Evolutionary conservation across 2,888 invertebrate species (phyloP), one percentile per base, ranked within the genome.

Genomic region (Ichneumoninae sp.): DNA sequence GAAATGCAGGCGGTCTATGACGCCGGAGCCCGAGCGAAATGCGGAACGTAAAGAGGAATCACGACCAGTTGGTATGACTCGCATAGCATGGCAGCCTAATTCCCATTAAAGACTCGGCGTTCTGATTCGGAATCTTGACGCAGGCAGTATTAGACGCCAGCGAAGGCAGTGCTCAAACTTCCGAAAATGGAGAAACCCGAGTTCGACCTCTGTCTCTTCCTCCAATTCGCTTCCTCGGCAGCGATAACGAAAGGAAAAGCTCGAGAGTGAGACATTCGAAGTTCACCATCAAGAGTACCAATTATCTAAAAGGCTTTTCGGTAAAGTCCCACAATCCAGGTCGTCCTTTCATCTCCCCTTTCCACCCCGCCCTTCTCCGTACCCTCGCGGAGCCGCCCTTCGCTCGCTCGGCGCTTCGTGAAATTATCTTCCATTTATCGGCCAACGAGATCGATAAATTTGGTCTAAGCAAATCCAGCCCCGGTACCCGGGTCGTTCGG

Each of bases 291-390:
- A 74, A 65, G 30, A 65, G 81, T 66, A 79, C 81, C 81, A 81
- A 84, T 84, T 84, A 84, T 84, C 84, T 81, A 81, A 81, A 84
- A 81, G 84, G 81, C 81, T 84, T 78, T 75, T 47, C 69, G 26
- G 36, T 65, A 70, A 75, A 81, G 74, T 74, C 78, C 78, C 75
- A 71, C 81, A 57, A 84, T 84, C 78, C 84, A 70, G 81, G 74
- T 81, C 81, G 69, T 75, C 72, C 74, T 78, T 84, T 47, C 78
- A 54, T 60, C 47, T 62, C 76, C 44, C 44, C 22, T 22, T 47
- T 44, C 69, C 40, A 40, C 52, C 22, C 54, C 66, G 10, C 36
- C 22, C 36, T 22, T 60, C 22, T 70, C 47, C 69, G 10, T 47
- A 5, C 47, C 16, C 62, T 16, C 6, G 16, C n/a, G 6, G 5